Percentiles rank a stretch among this genome's conserved stretches.
Conservation (phyloP, 2,113 vertebrate genomes). For the Charina bottae region DNA sequence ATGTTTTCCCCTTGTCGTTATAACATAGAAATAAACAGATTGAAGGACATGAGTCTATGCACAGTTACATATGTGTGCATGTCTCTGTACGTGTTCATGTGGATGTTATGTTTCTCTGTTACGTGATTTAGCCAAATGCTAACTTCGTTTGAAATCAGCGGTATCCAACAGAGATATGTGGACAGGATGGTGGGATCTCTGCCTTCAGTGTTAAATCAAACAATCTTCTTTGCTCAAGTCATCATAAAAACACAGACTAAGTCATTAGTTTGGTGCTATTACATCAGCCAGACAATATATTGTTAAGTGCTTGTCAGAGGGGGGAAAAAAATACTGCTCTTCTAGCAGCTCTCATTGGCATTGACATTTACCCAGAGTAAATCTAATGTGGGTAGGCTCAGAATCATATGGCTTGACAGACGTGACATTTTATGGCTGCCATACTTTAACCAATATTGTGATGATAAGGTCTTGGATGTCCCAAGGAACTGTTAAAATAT, state of each 20-base stretch:
- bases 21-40: conserved; percentile 3
- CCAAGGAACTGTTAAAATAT: conserved; percentile 73
- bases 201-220: conserved; percentile 44
- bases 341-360: conserved; percentile 68
- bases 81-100: not conserved
- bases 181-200: conserved; percentile 1
- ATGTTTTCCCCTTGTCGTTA: not conserved
- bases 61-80: not conserved
- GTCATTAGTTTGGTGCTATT: conserved; percentile 72
- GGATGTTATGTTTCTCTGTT: not conserved
- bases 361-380: conserved; percentile 81
- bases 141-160: conserved; percentile 11
- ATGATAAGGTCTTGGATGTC: conserved; percentile 75
- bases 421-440: conserved; percentile 76
- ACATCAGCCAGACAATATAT: conserved; percentile 71
- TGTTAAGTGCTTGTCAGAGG: conserved; percentile 72
- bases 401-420: conserved; percentile 71
- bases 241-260: conserved; percentile 46
- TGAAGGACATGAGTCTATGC: not conserved
- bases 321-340: conserved; percentile 66
- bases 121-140: conserved; percentile 1
- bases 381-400: conserved; percentile 72
- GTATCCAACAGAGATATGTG: conserved; percentile 23
- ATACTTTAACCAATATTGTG: conserved; percentile 72
- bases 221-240: conserved; percentile 37